Percentiles rank a stretch among this genome's conserved stretches.
These are phyloP conservation scores for Calameuta idolon DNA, from an alignment of 2,888 invertebrate genomes.

Conservation along the genomic window DNA sequence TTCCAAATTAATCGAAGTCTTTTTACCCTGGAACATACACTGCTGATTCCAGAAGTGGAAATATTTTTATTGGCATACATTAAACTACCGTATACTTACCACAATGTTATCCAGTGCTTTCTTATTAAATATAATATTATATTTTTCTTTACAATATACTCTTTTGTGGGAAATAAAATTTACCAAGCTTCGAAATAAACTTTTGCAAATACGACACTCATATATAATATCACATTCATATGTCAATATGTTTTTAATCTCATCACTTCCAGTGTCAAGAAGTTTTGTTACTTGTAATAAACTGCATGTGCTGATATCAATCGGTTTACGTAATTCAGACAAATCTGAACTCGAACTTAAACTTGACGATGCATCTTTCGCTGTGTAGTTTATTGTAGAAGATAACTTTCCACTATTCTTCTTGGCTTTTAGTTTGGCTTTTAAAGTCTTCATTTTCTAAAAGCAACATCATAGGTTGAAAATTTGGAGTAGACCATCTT, in stretches of 20 bases:
- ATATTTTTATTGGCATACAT: not conserved
- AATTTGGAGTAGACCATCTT: not conserved
- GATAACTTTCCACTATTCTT: slow-evolving; percentile 38
- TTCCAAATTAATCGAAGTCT: not conserved
- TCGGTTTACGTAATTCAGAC: slow-evolving; percentile 72
- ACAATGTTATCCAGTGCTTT: slow-evolving; percentile 54
- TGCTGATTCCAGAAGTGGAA: not conserved
- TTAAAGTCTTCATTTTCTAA: slow-evolving; percentile 40
- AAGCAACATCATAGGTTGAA: not conserved
- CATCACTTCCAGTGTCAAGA: slow-evolving; percentile 80
- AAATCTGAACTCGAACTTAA: slow-evolving; percentile 37
- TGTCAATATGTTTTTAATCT: slow-evolving; percentile 76
- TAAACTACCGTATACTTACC: slow-evolving; percentile 61
- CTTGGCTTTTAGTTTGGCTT: slow-evolving; percentile 43
- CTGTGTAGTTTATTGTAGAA: slow-evolving; percentile 34
- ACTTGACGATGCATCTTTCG: slow-evolving; percentile 17
- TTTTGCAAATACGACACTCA: slow-evolving; percentile 90
- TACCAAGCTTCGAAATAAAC: slow-evolving; percentile 86
- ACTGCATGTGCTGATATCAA: slow-evolving; percentile 77
- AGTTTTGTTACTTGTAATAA: slow-evolving; percentile 79
- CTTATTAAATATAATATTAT: slow-evolving; percentile 65
- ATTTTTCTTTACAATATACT: slow-evolving; percentile 79
- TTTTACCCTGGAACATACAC: not conserved
- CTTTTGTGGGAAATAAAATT: slow-evolving; percentile 93
- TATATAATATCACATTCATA: slow-evolving; percentile 90